Conservation (phyloP, 2,113 vertebrate genomes). For the Phodopus roborovskii region DNA sequence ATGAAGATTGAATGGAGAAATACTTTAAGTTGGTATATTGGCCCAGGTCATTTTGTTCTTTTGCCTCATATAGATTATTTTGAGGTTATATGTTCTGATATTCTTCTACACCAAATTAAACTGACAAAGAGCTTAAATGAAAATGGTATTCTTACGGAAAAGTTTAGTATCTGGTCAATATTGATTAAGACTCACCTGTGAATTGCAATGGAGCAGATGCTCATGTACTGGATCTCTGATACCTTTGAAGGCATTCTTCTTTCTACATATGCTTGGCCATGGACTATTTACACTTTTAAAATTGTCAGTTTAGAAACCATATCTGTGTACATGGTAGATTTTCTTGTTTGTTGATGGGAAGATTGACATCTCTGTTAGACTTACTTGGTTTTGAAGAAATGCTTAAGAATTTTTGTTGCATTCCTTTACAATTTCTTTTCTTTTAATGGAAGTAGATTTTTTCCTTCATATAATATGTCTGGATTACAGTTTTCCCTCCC, state of each 20-base stretch:
- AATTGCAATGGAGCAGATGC: slow-evolving; percentile 28
- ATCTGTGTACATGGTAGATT: neutral
- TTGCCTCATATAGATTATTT: neutral
- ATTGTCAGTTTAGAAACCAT: slow-evolving; percentile 16
- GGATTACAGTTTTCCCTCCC: neutral
- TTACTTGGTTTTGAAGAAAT: neutral
- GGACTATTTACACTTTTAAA: neutral
- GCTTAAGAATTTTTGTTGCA: neutral
- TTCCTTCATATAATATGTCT: neutral
- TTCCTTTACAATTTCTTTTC: neutral
- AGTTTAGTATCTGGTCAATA: slow-evolving; percentile 20
- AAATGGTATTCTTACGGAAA: slow-evolving; percentile 5
- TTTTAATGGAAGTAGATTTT: neutral
- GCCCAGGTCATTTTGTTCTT: neutral
- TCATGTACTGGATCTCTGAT: neutral
- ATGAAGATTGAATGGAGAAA: neutral
- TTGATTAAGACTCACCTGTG: neutral
- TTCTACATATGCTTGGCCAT: neutral
- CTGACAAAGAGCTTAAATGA: neutral
- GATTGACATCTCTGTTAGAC: neutral
- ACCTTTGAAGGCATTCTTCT: neutral
- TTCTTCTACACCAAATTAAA: neutral
- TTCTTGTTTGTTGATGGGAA: neutral
- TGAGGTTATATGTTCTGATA: slow-evolving; percentile 5
- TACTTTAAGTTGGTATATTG: neutral